Evolutionary conservation across 1,140 invertebrate genomes (phyloP).

Genomic region (Ladona fulva): DNA sequence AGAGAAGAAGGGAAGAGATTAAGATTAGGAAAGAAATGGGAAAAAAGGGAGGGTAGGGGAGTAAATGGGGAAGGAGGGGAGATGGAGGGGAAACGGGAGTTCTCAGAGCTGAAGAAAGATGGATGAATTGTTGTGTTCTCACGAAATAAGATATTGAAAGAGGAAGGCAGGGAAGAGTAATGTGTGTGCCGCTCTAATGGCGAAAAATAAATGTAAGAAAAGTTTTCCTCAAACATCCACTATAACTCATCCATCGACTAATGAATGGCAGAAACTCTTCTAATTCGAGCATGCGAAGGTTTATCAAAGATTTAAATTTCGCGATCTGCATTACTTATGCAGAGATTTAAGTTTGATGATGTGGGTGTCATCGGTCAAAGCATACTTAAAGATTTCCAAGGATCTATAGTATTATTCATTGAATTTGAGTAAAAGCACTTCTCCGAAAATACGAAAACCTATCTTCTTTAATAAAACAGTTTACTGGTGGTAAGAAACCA

Average conservation of each 20-base stretch:
- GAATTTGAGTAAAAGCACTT: too few species aligned
- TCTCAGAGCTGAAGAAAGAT: neutral
- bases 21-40: neutral
- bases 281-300: neutral
- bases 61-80: neutral
- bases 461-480: too few species aligned
- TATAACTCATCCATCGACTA: neutral
- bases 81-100: neutral
- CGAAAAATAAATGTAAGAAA: neutral
- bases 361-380: too few species aligned
- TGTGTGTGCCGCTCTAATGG: constrained; percentile 2
- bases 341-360: too few species aligned
- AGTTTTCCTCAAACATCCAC: neutral
- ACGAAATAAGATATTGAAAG: constrained; percentile 10
- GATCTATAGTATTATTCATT: too few species aligned
- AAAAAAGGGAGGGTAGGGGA: neutral
- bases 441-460: too few species aligned
- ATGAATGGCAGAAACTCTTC: neutral
- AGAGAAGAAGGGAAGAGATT: neutral
- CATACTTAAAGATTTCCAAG: too few species aligned
- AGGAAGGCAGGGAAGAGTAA: neutral
- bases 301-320: too few species aligned
- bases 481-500: too few species aligned
- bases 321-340: too few species aligned
- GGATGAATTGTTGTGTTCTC: neutral